Base-by-base conservation (phyloP, 2,113 vertebrate genomes). In the Sylvicapra grimmia region DNA sequence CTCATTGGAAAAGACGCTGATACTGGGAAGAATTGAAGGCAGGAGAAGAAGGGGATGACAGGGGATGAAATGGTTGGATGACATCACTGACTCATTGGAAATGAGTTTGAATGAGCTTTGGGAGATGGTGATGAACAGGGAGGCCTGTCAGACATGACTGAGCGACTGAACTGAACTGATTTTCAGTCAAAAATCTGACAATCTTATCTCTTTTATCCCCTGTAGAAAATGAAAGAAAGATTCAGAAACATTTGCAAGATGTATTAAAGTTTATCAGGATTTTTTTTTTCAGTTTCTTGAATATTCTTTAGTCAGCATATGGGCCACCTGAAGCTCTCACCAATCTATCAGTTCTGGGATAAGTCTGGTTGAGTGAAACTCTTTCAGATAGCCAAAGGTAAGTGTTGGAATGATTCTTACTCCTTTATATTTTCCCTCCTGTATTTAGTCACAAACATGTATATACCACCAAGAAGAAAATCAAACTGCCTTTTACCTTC, bases 271-370 rank as follows among this genome's bases (percentile, higher is more conserved):
- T 97, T 86, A 97, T 98, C 95, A 98, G 97, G 94, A 96, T 68
- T 98, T 40, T 8, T 47, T 47, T 98, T 58, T 75, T 61, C 94
- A 95, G 95, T 98, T 95, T 98, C 92, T 98, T 95, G 82, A 97
- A 92, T 98, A 98, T 96, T 98, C 94, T 97, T 98, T 97, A 97
- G 96, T 98, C 94, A 98, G 92, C 96, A 97, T 96, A 96, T 98
- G 97, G 98, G 97, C 98, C 97, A 98, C 95, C 90, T 98, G 94
- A 75, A 97, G 94, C 92, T 93, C 58, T 98, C 61, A 96, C 94
- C 96, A 98, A 98, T 96, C 33, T 97, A 94, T 98, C 97, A 98
- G 79, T 97, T 97, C 94, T 89, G 91, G 90, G 77, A 72, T 97
- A 98, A 98, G 97, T 98, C 96, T 96, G 93, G 72, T 95, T 97